Percentiles rank a stretch among this genome's conserved stretches.
Evolutionary conservation across 2,797 vertebrate species (phyloP).

Genomic region (Botia almorhae): DNA sequence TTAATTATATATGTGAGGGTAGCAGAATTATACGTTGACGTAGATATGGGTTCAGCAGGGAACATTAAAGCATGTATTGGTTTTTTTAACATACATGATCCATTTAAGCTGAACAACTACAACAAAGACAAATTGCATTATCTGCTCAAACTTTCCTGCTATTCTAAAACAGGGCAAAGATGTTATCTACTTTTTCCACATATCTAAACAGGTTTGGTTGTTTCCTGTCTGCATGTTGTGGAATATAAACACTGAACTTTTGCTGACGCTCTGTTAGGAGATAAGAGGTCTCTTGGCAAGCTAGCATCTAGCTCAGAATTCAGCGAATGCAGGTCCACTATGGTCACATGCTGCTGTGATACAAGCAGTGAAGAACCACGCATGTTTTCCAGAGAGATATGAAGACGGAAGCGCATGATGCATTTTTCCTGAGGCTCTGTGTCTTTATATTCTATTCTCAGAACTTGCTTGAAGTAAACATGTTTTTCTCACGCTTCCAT

Average conservation of each 20-base stretch:
- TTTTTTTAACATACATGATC: slow-evolving; percentile 3
- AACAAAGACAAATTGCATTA: background rate
- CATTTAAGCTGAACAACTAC: background rate
- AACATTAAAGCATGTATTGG: background rate
- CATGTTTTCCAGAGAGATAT: background rate
- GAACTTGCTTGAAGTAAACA: slow-evolving; percentile 19
- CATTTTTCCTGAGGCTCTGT: slow-evolving; percentile 60
- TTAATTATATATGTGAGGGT: too few species aligned
- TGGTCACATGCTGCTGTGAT: slow-evolving; percentile 35
- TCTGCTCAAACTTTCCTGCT: background rate
- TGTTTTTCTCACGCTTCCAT: slow-evolving; percentile 32
- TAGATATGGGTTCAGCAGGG: background rate
- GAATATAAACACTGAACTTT: slow-evolving; percentile 35
- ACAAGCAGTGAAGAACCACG: slow-evolving; percentile 17
- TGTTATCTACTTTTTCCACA: slow-evolving; percentile 35
- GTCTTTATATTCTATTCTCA: slow-evolving; percentile 54
- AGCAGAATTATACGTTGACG: too few species aligned
- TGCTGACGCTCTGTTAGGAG: slow-evolving; percentile 28
- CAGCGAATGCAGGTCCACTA: slow-evolving; percentile 22
- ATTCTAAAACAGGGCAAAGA: background rate
- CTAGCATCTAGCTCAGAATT: slow-evolving; percentile 13
- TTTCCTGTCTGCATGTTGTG: slow-evolving; percentile 30
- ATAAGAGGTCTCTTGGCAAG: slow-evolving; percentile 39
- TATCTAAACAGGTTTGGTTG: slow-evolving; percentile 43
- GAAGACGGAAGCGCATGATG: slow-evolving; percentile 21